These are phyloP conservation scores for Dicrostonyx torquatus DNA, from an alignment of 2,797 vertebrate species.

Conservation along the genomic window DNA sequence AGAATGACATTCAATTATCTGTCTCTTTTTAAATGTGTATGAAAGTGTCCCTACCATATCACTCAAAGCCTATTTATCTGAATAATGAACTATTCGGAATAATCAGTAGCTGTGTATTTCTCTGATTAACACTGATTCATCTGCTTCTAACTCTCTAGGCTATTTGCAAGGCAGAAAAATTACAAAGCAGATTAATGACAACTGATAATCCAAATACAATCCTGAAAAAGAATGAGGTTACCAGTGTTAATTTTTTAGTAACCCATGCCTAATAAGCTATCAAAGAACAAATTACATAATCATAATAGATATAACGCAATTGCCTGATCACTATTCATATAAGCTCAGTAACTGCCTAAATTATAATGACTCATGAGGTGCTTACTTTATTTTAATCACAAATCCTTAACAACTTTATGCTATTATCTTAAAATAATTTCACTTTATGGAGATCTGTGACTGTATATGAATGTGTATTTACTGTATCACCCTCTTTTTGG, in stretches of 20 bases:
- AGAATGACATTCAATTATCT: conserved; percentile 48
- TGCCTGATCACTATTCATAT: conserved; percentile 24
- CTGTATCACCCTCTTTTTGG: neutral
- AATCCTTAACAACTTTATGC: neutral
- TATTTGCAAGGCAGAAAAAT: conserved; percentile 19
- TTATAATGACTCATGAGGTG: neutral
- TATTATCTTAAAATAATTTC: conserved; percentile 20
- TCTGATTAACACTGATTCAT: conserved; percentile 38
- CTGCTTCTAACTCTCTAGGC: neutral
- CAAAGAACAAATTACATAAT: conserved; percentile 60
- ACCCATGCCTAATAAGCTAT: conserved; percentile 60
- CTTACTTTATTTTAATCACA: conserved; percentile 3
- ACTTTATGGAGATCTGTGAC: neutral
- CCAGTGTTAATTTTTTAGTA: conserved; percentile 59
- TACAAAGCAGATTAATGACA: conserved; percentile 30
- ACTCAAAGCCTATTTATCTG: neutral
- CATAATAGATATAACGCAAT: conserved; percentile 37
- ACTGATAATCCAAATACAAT: conserved; percentile 49
- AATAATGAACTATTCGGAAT: conserved; percentile 52
- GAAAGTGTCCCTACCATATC: neutral
- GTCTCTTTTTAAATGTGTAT: conserved; percentile 34
- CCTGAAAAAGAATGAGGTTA: conserved; percentile 36
- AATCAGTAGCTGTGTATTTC: conserved; percentile 30
- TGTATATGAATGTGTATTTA: too few relatives aligned
- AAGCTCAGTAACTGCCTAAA: conserved; percentile 25